These are phyloP conservation scores for Esox lucius DNA, from an alignment of 2,797 vertebrate genomes.

Conservation along the genomic window DNA sequence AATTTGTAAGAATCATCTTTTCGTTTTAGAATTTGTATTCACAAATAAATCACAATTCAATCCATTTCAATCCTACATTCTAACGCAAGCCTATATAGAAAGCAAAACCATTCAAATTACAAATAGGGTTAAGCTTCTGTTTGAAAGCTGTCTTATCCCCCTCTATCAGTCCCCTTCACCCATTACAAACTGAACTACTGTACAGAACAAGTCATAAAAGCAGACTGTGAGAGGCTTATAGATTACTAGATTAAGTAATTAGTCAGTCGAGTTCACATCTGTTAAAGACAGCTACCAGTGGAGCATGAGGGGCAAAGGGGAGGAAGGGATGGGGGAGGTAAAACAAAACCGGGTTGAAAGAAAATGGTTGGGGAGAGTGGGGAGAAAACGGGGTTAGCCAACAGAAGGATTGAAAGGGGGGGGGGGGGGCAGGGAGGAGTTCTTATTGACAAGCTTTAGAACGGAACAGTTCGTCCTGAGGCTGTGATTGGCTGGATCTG, in stretches of 20 bases:
- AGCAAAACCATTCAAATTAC: conserved; percentile 13
- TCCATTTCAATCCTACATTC: conserved; percentile 5
- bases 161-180: background rate
- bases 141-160: conserved; percentile 7
- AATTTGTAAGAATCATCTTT: too few relatives aligned
- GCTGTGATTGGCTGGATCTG: conserved; percentile 32
- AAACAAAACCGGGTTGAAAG: background rate
- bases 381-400: background rate
- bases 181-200: background rate
- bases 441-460: conserved; percentile 37
- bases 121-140: background rate
- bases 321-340: background rate
- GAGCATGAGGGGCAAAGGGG: conserved; percentile 2
- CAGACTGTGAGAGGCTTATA: conserved; percentile 37
- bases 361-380: background rate
- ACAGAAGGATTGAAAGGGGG: conserved; percentile 2
- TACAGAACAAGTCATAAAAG: conserved; percentile 21
- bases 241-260: conserved; percentile 49
- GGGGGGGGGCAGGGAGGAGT: conserved; percentile 8
- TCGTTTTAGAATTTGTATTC: too few relatives aligned
- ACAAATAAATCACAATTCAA: background rate
- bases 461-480: conserved; percentile 5
- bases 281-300: conserved; percentile 30
- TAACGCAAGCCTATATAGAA: background rate
- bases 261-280: conserved; percentile 47